Percentiles rank a stretch among this genome's conserved stretches.
phyloP scores from a whole-genome alignment of 2,113 vertebrate species.

The Onychorhynchus coronatus region DNA sequence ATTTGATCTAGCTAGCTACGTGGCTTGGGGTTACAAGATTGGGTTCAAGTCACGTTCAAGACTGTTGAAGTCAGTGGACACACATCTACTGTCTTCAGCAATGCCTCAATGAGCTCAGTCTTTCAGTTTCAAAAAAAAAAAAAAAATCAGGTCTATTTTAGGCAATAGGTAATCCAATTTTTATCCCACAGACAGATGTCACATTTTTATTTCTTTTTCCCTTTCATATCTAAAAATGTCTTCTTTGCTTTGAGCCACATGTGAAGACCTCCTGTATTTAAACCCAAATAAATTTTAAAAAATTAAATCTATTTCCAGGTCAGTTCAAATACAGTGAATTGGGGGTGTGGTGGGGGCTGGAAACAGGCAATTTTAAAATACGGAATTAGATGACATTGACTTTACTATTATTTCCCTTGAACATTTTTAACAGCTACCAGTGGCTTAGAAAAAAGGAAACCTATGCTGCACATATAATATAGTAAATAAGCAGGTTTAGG shows the following conservation, averaged over 20 bases:
- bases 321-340: not conserved
- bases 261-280: not conserved
- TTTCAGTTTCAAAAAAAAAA: not conserved
- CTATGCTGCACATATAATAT: not conserved
- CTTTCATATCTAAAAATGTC: not conserved
- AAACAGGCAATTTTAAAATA: not conserved
- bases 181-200: not conserved
- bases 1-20: not conserved
- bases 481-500: not conserved
- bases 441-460: not conserved
- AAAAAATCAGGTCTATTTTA: not conserved
- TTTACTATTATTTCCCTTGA: not conserved
- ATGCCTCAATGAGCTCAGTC: not conserved
- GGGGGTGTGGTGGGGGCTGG: rapidly evolving
- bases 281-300: not conserved
- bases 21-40: not conserved
- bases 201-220: not conserved
- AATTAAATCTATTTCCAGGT: not conserved
- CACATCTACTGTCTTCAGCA: not conserved
- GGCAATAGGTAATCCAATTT: not conserved
- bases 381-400: not conserved
- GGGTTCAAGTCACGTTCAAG: not conserved
- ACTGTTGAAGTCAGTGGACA: not conserved
- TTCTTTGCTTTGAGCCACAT: not conserved
- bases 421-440: not conserved